Evolutionary conservation across 2,113 vertebrate species (phyloP), one percentile per base, ranked within the genome.

Genomic region (Chionis minor): DNA sequence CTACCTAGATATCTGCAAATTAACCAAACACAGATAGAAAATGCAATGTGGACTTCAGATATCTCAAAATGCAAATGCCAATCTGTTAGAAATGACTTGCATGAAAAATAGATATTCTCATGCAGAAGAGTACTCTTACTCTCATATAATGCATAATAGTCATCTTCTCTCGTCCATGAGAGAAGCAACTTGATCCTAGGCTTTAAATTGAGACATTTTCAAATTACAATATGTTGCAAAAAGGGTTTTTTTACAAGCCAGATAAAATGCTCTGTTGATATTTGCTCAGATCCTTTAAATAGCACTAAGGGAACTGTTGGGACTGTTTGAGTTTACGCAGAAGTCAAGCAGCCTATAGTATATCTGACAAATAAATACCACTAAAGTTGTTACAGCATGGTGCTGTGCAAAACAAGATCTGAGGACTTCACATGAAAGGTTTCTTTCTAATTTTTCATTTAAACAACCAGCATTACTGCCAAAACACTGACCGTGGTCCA

Each of bases 401-500:
- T 83, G 82, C 23, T 70, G 47, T 88, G 86, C 95, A 97, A 58
- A 93, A 73, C 24, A 42, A 69, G 62, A 63, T 91, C 88, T 85
- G 92, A 86, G 70, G 47, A 91, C 93, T 94, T 95, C 88, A 70
- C 97, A 96, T 96, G 86, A 97, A 94, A 84, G 70, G 40, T 96
- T 97, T 97, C 92, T 96, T 97, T 97, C 78, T 93, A 69, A 28
- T 95, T 97, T 96, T 97, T 97, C 86, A 96, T 98, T 98, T 97
- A 91, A 98, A 98, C 98, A 98, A 98, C 98, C 98, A 98, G 98
- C 98, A 98, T 98, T 98, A 98, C 98, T 98, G 98, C 98, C 98
- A 98, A 97, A 98, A 98, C 97, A 97, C 97, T 92, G 96, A 90
- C 80, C 74, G 98, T 98, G 98, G 97, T 98, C 97, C 98, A 98